Conservation (phyloP, 2,888 invertebrate genomes). For the Sarcophaga variegata region DNA sequence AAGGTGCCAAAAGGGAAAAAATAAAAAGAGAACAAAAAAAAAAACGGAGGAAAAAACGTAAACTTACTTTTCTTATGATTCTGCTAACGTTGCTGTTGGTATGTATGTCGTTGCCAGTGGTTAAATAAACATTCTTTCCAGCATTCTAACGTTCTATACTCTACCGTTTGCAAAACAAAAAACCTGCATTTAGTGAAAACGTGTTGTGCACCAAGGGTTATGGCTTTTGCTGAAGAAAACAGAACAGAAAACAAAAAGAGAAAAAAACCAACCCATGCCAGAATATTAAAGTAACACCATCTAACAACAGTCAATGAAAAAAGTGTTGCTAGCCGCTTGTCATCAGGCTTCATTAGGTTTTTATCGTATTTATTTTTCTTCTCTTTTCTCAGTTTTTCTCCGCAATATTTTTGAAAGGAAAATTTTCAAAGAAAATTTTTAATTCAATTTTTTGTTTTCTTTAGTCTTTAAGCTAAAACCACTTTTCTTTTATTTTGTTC, state of each 20-base stretch:
- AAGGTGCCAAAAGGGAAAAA: not conserved
- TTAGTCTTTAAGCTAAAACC: not conserved
- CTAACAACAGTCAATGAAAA: not conserved
- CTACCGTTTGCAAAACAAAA: too few relatives aligned
- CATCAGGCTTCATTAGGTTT: slow-evolving; percentile 65
- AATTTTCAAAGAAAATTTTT: not conserved
- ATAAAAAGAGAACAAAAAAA: not conserved
- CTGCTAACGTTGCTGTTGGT: not conserved
- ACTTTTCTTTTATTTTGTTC: not conserved
- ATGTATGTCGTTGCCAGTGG: not conserved
- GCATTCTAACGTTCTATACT: too few relatives aligned
- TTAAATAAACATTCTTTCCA: slow-evolving; percentile 44
- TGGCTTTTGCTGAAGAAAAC: not conserved
- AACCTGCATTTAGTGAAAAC: slow-evolving; percentile 43
- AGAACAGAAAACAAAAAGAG: not conserved
- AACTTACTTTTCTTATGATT: slow-evolving; percentile 10
- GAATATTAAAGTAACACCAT: slow-evolving; percentile 5
- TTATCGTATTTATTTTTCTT: slow-evolving; percentile 32
- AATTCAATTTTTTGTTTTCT: not conserved
- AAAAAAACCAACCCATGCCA: not conserved
- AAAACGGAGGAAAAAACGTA: not conserved
- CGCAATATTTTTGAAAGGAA: too few relatives aligned
- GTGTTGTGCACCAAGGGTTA: slow-evolving; percentile 53
- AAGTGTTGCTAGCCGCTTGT: slow-evolving; percentile 53
- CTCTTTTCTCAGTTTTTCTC: not conserved